Conservation (phyloP, 92 coral and sea anemone genomes). For the Porites divaricata region DNA sequence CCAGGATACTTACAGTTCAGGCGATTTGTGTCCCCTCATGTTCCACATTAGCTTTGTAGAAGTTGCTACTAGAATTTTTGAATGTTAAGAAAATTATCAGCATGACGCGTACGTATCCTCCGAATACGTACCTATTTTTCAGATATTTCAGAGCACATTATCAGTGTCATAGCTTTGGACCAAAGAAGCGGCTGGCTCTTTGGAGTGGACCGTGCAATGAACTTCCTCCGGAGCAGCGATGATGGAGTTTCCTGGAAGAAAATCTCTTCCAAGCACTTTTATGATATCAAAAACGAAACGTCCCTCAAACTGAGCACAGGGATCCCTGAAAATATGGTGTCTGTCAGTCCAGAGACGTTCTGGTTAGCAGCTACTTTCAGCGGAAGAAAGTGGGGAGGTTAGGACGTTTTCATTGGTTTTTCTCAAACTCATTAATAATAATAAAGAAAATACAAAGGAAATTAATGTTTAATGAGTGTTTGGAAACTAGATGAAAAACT, state of each 20-base stretch:
- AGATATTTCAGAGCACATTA: constrained; percentile 65
- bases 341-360: constrained; percentile 50
- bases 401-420: not conserved
- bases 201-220: constrained; percentile 80
- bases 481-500: too few species aligned
- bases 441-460: too few species aligned
- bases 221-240: constrained; percentile 66
- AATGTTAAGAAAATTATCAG: too few species aligned
- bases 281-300: constrained; percentile 34
- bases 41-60: too few species aligned
- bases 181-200: constrained; percentile 43
- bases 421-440: too few species aligned
- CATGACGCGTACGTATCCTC: too few species aligned
- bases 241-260: constrained; percentile 65
- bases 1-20: too few species aligned
- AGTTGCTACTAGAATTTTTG: too few species aligned
- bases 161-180: constrained; percentile 75
- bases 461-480: too few species aligned
- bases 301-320: constrained; percentile 71
- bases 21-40: too few species aligned
- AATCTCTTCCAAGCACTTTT: constrained; percentile 57
- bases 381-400: constrained; percentile 90
- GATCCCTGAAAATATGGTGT: constrained; percentile 80
- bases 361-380: constrained; percentile 50
- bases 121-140: not conserved